A percentile compares a stretch with the other conserved stretches of the same genome.
phyloP scores from a whole-genome alignment of 2,113 vertebrate genomes.

The Melanocharis versteri region DNA sequence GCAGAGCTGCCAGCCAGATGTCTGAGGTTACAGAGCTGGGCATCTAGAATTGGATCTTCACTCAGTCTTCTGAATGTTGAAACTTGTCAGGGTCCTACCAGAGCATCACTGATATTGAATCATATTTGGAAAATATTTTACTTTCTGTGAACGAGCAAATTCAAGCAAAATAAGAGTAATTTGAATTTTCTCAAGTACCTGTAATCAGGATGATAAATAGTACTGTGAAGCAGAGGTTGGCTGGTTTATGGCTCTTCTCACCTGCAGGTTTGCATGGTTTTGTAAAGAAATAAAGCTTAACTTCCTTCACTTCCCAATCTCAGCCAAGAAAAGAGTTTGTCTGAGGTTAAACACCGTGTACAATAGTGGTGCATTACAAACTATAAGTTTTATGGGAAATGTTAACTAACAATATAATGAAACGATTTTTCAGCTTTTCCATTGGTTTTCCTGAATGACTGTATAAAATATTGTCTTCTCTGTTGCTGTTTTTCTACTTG shows the following conservation, averaged over 20 bases:
- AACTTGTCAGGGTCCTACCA: not conserved
- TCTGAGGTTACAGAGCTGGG: not conserved
- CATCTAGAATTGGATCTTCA: not conserved
- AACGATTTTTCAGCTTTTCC: not conserved
- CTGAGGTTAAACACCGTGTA: not conserved
- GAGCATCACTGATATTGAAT: fast-evolving
- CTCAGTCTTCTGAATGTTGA: not conserved
- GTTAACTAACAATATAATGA: not conserved
- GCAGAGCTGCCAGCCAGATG: not conserved
- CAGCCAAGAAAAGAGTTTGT: not conserved
- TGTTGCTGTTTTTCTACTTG: not conserved
- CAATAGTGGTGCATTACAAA: not conserved
- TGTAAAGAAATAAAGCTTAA: not conserved
- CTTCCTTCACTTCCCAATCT: not conserved
- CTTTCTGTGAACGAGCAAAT: not conserved
- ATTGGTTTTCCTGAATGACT: not conserved
- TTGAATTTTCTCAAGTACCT: not conserved
- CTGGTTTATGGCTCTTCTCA: not conserved
- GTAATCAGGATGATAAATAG: not conserved
- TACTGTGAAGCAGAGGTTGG: not conserved
- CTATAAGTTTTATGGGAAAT: not conserved
- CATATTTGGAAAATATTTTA: not conserved
- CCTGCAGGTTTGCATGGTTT: not conserved
- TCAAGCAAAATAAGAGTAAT: not conserved
- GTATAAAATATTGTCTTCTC: not conserved